These are phyloP conservation scores for Polypterus bichir DNA, from an alignment of 2,113 vertebrate genomes.

Conservation along the genomic window DNA sequence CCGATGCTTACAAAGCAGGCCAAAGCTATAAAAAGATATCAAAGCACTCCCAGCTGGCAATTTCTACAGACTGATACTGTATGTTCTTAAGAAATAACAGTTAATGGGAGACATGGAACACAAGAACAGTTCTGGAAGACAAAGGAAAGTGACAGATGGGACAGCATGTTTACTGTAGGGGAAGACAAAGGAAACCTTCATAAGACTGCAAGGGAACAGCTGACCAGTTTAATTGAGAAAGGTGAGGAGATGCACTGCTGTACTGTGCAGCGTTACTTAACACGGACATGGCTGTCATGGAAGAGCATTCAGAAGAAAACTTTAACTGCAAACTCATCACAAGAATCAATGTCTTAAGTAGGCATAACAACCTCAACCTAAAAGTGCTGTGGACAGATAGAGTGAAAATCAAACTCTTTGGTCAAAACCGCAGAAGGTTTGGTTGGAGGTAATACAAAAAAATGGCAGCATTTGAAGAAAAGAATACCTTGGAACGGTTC, in stretches of 20 bases:
- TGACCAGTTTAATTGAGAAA: not conserved
- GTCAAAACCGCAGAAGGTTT: not conserved
- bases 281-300: constrained; percentile 1
- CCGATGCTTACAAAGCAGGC: too few species aligned
- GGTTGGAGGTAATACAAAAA: not conserved
- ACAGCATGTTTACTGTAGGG: not conserved
- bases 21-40: not conserved
- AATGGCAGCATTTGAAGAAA: not conserved
- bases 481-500: constrained; percentile 9
- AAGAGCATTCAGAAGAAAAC: constrained; percentile 1
- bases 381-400: not conserved
- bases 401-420: constrained; percentile 2
- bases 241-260: not conserved
- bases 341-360: too few species aligned
- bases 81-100: constrained; percentile 2
- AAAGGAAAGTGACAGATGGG: not conserved
- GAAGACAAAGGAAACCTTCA: constrained; percentile 1
- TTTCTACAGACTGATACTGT: constrained; percentile 1
- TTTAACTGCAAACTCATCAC: too few species aligned
- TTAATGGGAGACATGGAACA: not conserved
- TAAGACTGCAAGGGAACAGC: constrained; percentile 1
- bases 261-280: not conserved
- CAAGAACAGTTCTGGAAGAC: not conserved
- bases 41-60: not conserved
- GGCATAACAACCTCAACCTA: too few species aligned